Percentiles rank a stretch among this genome's conserved stretches.
Conservation (phyloP, 2,888 invertebrate genomes). For the Noctua fimbriata region DNA sequence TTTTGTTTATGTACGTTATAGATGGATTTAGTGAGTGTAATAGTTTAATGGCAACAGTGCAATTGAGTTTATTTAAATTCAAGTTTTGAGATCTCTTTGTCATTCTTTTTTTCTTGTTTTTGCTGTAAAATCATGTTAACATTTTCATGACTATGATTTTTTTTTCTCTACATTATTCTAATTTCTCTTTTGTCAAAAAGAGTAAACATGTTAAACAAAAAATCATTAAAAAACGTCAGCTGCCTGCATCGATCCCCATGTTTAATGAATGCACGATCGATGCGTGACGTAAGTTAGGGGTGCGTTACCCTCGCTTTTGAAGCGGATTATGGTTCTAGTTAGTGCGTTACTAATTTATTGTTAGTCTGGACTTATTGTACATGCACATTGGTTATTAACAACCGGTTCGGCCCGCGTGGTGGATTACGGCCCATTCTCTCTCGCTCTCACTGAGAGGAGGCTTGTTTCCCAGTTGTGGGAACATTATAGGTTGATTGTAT, state of each 20-base stretch:
- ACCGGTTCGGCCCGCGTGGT: background rate
- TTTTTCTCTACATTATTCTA: background rate
- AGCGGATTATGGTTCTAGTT: slow-evolving; percentile 19
- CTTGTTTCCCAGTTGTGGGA: background rate
- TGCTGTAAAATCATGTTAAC: background rate
- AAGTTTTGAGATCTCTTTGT: background rate
- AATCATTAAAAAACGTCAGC: slow-evolving; percentile 46
- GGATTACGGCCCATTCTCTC: background rate
- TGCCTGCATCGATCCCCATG: slow-evolving; percentile 50
- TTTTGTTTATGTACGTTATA: background rate
- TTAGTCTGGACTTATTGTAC: background rate
- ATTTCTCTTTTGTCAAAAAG: background rate
- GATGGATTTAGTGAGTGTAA: background rate
- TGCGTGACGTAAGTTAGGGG: slow-evolving; percentile 52
- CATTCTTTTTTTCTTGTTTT: background rate
- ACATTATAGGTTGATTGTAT: background rate
- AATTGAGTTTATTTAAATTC: background rate
- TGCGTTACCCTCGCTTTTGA: slow-evolving; percentile 42
- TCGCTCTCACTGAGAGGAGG: background rate
- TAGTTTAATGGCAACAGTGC: background rate
- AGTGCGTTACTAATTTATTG: slow-evolving; percentile 38
- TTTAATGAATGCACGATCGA: slow-evolving; percentile 25
- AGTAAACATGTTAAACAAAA: slow-evolving; percentile 7
- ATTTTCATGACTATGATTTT: background rate
- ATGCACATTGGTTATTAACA: background rate